phyloP scores from a whole-genome alignment of 2,113 vertebrate genomes.

The Grammomys surdaster region DNA sequence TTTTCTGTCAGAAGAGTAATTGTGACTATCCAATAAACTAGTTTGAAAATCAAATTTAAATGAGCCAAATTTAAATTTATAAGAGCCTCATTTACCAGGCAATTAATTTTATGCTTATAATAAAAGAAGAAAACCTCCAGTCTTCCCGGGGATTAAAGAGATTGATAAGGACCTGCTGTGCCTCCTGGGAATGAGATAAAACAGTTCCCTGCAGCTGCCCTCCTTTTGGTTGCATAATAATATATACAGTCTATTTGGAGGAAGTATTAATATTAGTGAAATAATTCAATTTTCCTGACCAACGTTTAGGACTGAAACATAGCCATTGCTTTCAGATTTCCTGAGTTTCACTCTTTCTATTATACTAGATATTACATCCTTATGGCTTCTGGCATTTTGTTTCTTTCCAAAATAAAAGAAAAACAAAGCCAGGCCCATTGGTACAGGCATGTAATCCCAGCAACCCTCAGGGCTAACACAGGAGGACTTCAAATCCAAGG shows the following conservation, averaged over 20 bases:
- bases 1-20: constrained; percentile 72
- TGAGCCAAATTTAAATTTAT: constrained; percentile 79
- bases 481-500: neutral
- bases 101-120: constrained; percentile 79
- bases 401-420: constrained; percentile 6
- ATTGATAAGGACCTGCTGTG: constrained; percentile 56
- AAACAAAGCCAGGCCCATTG: neutral
- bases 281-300: constrained; percentile 58
- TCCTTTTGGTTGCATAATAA: constrained; percentile 62
- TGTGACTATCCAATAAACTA: constrained; percentile 72
- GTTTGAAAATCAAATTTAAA: constrained; percentile 79
- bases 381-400: neutral
- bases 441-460: neutral
- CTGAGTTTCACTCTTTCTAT: constrained; percentile 18
- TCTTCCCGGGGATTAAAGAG: constrained; percentile 68
- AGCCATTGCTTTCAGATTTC: neutral
- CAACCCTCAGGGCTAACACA: too few relatives aligned
- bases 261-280: constrained; percentile 68
- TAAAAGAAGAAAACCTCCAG: constrained; percentile 71
- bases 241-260: constrained; percentile 58
- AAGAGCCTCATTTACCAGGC: constrained; percentile 78
- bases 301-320: neutral
- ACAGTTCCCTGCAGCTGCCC: constrained; percentile 17
- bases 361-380: neutral
- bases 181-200: constrained; percentile 49